A percentile compares a stretch with the other conserved stretches of the same genome.
Evolutionary conservation across 2,113 vertebrate genomes (phyloP).

Genomic region (Daubentonia madagascariensis): DNA sequence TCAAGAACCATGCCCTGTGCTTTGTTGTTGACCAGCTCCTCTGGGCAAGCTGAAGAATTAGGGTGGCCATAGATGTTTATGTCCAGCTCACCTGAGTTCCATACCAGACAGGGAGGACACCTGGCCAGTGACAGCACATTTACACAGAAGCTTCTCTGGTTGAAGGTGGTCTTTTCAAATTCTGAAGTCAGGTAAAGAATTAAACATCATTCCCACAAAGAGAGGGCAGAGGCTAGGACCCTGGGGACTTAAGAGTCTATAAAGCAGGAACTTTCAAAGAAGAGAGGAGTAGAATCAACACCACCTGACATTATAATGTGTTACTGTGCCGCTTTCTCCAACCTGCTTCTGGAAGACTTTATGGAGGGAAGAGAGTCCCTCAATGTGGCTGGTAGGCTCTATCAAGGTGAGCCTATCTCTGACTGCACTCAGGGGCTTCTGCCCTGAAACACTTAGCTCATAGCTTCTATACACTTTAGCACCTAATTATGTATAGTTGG

Average conservation of each 20-base stretch:
- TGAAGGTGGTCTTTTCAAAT: background rate
- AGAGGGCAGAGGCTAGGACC: background rate
- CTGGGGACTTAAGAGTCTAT: background rate
- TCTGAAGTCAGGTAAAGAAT: background rate
- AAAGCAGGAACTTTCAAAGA: background rate
- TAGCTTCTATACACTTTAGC: background rate
- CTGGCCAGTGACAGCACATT: background rate
- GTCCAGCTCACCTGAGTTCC: background rate
- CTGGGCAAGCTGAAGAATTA: background rate
- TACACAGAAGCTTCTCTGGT: background rate
- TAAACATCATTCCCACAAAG: background rate
- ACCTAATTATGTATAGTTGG: background rate
- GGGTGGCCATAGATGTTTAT: background rate
- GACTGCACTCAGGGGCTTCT: accelerated
- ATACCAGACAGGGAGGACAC: background rate
- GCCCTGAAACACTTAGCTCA: background rate
- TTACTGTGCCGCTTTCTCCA: background rate
- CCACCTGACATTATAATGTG: background rate
- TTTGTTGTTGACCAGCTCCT: background rate
- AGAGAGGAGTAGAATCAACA: background rate
- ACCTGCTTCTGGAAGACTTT: background rate
- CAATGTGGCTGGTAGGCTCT: background rate
- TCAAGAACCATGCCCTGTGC: background rate
- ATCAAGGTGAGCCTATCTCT: background rate
- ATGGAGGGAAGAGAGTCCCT: background rate